A percentile compares a stretch with the other conserved stretches of the same genome.
These are phyloP conservation scores for Stenoptilia bipunctidactyla DNA, from an alignment of 2,888 invertebrate genomes.

Conservation along the genomic window DNA sequence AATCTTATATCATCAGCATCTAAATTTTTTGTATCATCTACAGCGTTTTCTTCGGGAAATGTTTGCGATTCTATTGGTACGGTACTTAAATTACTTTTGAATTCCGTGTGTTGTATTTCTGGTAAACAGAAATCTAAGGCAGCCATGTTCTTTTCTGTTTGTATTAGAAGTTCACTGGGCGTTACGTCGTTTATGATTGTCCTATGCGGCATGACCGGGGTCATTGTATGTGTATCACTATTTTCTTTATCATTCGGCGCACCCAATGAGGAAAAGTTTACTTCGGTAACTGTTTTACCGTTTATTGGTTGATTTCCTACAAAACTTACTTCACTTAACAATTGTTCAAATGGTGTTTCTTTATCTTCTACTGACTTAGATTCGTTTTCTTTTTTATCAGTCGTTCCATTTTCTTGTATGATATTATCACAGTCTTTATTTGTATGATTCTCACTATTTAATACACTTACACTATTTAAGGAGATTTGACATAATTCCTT, in stretches of 20 bases:
- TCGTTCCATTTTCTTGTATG: constrained; percentile 36
- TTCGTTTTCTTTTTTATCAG: constrained; percentile 43
- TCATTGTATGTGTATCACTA: no score
- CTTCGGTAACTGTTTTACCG: constrained; percentile 1
- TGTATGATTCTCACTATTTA: constrained; percentile 38
- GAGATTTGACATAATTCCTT: constrained; percentile 54
- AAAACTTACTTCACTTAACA: constrained; percentile 25
- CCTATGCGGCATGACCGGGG: constrained; percentile 4
- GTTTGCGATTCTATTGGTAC: no score
- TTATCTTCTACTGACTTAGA: constrained; percentile 59
- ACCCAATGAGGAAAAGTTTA: neutral
- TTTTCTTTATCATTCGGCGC: no score
- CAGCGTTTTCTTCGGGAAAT: no score
- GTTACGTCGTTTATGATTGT: no score
- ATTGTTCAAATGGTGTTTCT: constrained; percentile 22
- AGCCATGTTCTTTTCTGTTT: no score
- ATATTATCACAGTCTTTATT: constrained; percentile 63
- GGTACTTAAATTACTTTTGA: no score
- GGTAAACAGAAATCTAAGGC: no score
- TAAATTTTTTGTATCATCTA: no score
- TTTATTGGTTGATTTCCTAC: constrained; percentile 14
- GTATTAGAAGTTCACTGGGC: no score
- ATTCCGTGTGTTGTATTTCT: no score
- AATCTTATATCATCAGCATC: no score
- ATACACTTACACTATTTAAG: constrained; percentile 54